Conservation (phyloP, 2,113 vertebrate genomes). For the Albula goreensis region DNA sequence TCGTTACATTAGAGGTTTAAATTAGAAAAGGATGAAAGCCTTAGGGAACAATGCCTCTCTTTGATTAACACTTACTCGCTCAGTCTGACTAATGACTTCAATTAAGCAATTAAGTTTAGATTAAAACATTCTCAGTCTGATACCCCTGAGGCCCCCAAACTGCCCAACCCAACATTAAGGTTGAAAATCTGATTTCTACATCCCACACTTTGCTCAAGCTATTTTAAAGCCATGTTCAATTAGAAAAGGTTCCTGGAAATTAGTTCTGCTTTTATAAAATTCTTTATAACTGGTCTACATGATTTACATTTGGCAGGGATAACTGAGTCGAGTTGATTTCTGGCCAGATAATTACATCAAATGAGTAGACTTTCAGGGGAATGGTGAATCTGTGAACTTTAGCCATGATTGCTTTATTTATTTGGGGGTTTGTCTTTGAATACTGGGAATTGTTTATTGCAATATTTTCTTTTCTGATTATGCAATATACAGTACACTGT, state of each 20-base stretch:
- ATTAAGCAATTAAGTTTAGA: conserved; percentile 38
- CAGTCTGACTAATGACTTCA: conserved; percentile 42
- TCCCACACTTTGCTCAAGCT: not conserved
- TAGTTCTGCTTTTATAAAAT: conserved; percentile 10
- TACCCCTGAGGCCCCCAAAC: not conserved
- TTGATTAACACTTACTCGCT: conserved; percentile 37
- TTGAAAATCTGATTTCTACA: not conserved
- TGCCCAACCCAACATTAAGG: conserved; percentile 5
- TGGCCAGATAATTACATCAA: not conserved
- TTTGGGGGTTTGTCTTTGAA: conserved; percentile 14
- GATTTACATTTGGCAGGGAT: not conserved
- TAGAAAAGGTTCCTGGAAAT: not conserved
- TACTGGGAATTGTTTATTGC: not conserved
- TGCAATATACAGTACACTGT: not conserved
- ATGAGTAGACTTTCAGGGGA: not conserved
- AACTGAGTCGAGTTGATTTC: not conserved
- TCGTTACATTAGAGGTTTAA: not conserved
- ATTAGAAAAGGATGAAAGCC: conserved; percentile 20
- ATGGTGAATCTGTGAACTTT: conserved; percentile 1
- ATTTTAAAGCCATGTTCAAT: not conserved
- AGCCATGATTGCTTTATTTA: not conserved
- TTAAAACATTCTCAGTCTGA: not conserved
- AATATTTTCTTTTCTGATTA: not conserved
- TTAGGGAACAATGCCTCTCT: conserved; percentile 25
- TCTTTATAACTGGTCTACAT: not conserved